These are phyloP conservation scores for Coluber constrictor DNA, from an alignment of 2,797 vertebrate species.

Conservation along the genomic window DNA sequence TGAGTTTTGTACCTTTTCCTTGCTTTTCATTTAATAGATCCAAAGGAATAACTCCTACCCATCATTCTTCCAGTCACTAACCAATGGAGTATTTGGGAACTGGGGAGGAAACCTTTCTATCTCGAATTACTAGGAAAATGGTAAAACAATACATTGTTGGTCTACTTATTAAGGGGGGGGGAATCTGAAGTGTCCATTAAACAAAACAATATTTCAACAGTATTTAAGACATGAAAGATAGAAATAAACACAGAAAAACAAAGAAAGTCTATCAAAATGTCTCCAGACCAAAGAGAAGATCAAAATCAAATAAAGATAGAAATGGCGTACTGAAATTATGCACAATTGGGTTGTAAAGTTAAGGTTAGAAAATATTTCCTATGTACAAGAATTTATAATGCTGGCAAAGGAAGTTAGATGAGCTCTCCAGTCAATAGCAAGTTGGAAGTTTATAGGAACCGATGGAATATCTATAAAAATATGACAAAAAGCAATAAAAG, in stretches of 20 bases:
- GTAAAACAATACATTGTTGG: background rate
- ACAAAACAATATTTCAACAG: background rate
- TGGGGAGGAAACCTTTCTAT: background rate
- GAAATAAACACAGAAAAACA: background rate
- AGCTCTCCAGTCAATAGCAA: background rate
- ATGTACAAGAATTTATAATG: background rate
- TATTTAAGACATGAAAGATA: background rate
- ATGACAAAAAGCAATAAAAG: background rate
- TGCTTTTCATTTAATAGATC: background rate
- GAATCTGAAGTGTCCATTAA: background rate
- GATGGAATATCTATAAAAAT: background rate
- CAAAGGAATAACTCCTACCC: background rate
- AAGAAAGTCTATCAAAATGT: background rate
- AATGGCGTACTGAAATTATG: background rate
- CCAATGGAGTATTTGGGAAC: background rate
- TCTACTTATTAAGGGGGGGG: background rate
- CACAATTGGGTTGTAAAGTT: background rate
- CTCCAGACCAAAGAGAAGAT: background rate
- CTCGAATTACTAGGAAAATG: background rate
- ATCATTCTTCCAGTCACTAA: background rate
- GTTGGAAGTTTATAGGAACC: background rate
- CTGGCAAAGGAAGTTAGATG: background rate
- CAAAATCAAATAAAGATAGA: background rate
- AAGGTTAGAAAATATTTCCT: background rate
- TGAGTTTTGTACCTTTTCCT: background rate